Evolutionary conservation across 2,888 invertebrate genomes (phyloP).

Genomic region (Biston stratarius): DNA sequence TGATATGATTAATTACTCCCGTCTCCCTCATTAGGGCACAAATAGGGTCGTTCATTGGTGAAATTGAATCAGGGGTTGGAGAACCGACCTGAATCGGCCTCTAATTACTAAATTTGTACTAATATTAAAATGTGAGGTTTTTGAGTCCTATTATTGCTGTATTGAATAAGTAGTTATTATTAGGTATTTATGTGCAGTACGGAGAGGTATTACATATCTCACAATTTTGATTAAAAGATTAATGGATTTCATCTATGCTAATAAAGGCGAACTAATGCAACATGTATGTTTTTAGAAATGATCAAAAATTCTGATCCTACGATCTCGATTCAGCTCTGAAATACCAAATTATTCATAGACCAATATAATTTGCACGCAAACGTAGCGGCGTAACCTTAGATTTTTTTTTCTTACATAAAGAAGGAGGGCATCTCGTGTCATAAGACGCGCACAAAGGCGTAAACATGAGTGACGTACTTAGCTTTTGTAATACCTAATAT

Average conservation of each 20-base stretch:
- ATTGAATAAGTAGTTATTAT: background rate
- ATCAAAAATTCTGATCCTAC: slow-evolving; percentile 1
- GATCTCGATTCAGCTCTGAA: slow-evolving; percentile 34
- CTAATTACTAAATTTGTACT: slow-evolving; percentile 77
- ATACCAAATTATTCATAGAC: slow-evolving; percentile 69
- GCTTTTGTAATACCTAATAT: slow-evolving; percentile 75
- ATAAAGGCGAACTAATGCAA: too few species aligned
- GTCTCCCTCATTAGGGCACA: slow-evolving; percentile 83
- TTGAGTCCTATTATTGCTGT: slow-evolving; percentile 26
- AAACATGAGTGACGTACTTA: slow-evolving; percentile 78
- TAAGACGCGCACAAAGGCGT: slow-evolving; percentile 81
- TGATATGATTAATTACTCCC: slow-evolving; percentile 85
- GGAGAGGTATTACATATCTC: too few species aligned
- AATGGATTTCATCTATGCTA: too few species aligned
- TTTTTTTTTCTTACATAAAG: slow-evolving; percentile 73
- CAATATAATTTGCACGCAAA: slow-evolving; percentile 78
- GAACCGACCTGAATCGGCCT: slow-evolving; percentile 71
- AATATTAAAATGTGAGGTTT: slow-evolving; percentile 51
- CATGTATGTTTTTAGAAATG: background rate
- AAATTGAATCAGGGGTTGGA: slow-evolving; percentile 79
- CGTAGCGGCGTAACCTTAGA: slow-evolving; percentile 64
- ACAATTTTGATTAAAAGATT: too few species aligned
- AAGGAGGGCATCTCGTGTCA: slow-evolving; percentile 77
- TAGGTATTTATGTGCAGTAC: background rate
- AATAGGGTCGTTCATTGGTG: slow-evolving; percentile 82